These are phyloP conservation scores for Hippolais icterina DNA, from an alignment of 2,113 vertebrate species.

Conservation along the genomic window DNA sequence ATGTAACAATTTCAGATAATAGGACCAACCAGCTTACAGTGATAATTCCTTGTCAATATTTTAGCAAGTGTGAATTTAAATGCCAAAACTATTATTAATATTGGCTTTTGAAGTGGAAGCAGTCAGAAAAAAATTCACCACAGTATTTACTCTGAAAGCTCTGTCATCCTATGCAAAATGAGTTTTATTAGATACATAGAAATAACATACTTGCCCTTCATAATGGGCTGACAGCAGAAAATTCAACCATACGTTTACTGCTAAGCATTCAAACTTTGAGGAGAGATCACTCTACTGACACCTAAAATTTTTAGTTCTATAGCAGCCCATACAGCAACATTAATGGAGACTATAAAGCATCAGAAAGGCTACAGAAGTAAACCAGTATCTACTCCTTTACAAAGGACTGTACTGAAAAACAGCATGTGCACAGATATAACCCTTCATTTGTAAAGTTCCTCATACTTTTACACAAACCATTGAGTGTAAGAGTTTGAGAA, in stretches of 20 bases:
- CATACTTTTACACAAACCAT: not conserved
- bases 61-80: not conserved
- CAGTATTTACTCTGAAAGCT: not conserved
- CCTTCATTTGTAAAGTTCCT: not conserved
- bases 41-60: not conserved
- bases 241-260: not conserved
- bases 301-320: not conserved
- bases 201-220: not conserved
- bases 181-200: not conserved
- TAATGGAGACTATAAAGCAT: not conserved
- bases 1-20: not conserved
- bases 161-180: not conserved
- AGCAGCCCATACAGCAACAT: not conserved
- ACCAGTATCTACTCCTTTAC: not conserved
- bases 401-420: not conserved
- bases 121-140: not conserved
- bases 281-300: not conserved
- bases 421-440: not conserved
- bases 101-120: not conserved
- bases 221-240: not conserved
- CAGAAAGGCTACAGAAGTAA: not conserved
- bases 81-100: not conserved
- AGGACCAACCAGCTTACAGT: not conserved
- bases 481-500: not conserved
- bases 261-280: not conserved